These are phyloP conservation scores for Nineta flava DNA, from an alignment of 2,888 invertebrate genomes.

Conservation along the genomic window DNA sequence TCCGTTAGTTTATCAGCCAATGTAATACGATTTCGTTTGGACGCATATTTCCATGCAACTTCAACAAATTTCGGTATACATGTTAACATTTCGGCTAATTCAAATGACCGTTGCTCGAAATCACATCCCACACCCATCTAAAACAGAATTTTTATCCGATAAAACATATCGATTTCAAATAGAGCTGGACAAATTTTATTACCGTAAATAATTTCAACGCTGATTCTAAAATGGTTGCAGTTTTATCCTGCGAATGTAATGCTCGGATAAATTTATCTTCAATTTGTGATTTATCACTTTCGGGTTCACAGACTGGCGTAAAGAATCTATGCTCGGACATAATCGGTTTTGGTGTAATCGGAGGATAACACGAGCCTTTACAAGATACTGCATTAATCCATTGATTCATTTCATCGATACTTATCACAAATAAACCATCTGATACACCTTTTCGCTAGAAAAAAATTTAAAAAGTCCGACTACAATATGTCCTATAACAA, in stretches of 20 bases:
- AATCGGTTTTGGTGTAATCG: conserved; percentile 72
- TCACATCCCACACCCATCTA: conserved; percentile 73
- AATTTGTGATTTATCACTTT: conserved; percentile 62
- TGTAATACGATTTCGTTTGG: conserved; percentile 56
- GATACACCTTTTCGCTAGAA: conserved; percentile 44
- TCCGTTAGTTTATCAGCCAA: conserved; percentile 61
- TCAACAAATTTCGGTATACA: conserved; percentile 61
- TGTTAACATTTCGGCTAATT: conserved; percentile 62
- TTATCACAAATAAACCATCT: conserved; percentile 60
- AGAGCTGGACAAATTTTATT: conserved; percentile 9
- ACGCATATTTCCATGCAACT: conserved; percentile 79
- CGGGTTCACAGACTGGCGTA: conserved; percentile 28
- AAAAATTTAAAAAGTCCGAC: conserved; percentile 9
- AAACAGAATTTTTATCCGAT: conserved; percentile 14
- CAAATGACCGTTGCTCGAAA: conserved; percentile 71
- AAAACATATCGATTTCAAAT: conserved; percentile 3
- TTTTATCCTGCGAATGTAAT: conserved; percentile 43
- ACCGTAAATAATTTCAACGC: conserved; percentile 85
- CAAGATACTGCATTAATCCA: conserved; percentile 72
- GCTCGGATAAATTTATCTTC: conserved; percentile 60
- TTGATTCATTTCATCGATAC: conserved; percentile 62
- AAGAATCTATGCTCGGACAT: conserved; percentile 57
- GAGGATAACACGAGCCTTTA: conserved; percentile 76
- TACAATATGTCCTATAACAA: neutral
- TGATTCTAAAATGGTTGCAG: conserved; percentile 52